These are phyloP conservation scores for Neocrepidodera transversa DNA, from an alignment of 2,888 invertebrate genomes.

Conservation along the genomic window DNA sequence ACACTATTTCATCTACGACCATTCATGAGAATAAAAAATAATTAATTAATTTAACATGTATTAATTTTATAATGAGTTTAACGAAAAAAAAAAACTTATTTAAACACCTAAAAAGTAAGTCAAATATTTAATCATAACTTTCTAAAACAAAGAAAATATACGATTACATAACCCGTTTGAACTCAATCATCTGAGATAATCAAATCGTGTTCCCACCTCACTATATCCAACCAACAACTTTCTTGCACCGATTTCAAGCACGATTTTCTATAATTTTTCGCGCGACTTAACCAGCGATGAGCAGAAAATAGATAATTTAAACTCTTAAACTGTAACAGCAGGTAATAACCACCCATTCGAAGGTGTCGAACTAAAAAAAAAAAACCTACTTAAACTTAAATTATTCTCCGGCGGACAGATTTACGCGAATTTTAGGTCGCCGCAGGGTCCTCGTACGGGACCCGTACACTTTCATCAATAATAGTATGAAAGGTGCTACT, in stretches of 20 bases:
- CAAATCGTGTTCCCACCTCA: slow-evolving; percentile 7
- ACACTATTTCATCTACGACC: no score
- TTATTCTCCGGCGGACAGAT: slow-evolving; percentile 50
- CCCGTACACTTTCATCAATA: slow-evolving; percentile 50
- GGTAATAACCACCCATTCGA: slow-evolving; percentile 46
- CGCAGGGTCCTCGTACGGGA: slow-evolving; percentile 32
- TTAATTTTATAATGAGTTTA: no score
- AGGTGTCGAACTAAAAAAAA: slow-evolving; percentile 48
- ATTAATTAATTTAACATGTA: no score
- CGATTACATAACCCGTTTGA: slow-evolving; percentile 7
- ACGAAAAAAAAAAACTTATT: no score
- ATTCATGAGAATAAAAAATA: no score
- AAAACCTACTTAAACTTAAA: slow-evolving; percentile 48
- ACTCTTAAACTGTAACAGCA: slow-evolving; percentile 40
- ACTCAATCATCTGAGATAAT: slow-evolving; percentile 18
- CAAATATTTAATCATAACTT: no score
- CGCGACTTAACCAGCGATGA: slow-evolving; percentile 39
- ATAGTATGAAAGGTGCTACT: slow-evolving; percentile 60
- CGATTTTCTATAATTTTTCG: slow-evolving; percentile 32
- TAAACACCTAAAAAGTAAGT: no score
- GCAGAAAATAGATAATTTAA: slow-evolving; percentile 43
- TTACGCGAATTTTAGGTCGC: slow-evolving; percentile 45
- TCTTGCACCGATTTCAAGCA: slow-evolving; percentile 5
- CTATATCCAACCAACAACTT: slow-evolving; percentile 8
- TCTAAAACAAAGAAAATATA: no score